Evolutionary conservation across 2,113 vertebrate genomes (phyloP), one percentile per base, ranked within the genome.

Genomic region (Plecturocebus donacophilus): DNA sequence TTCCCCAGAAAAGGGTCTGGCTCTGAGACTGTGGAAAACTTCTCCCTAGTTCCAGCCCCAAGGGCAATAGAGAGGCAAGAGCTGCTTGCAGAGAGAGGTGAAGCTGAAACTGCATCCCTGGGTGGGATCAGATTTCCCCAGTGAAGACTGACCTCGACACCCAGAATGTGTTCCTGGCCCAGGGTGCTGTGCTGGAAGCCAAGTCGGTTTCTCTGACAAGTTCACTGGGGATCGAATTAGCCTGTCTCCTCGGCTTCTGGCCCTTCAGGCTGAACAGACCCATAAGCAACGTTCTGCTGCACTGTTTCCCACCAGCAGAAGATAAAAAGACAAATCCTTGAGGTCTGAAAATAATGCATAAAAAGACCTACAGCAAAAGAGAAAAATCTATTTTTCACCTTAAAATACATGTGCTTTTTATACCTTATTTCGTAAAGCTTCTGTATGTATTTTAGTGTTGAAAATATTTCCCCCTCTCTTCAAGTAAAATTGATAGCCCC

Each of bases 21-120:
- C 71, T 75, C 95, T 68, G 81, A 92, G 30, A 1, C 7, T 11
- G 2, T 94, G 91, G 94, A 97, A 64, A 97, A 97, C 14, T n/a
- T 92, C 66, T 77, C 77, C 64, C 64, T 42, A 10, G 79, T 87
- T 42, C 64, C 80, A 94, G 32, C 27, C 85, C 61, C 70, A 9
- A 40, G 13, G 30, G 47, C 83, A 92, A 94, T 85, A 83, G 94
- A 92, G 73, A 88, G 81, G 20, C n/a, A 17, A 83, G 21, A 77
- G 21, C 25, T 71, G 16, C 32, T 35, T 30, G 23, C 87, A 49
- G 38, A 87, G 42, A 90, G 47, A 54, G n/a, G 47, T 3, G 71
- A 90, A 2, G 7, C 49, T 75, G 87, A 95, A 85, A 73, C 70
- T 1, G 1, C 47, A 76, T 38, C 30, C 80, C 30, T 14, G 20